phyloP scores from a whole-genome alignment of 2,797 vertebrate species.

The Trachurus trachurus region DNA sequence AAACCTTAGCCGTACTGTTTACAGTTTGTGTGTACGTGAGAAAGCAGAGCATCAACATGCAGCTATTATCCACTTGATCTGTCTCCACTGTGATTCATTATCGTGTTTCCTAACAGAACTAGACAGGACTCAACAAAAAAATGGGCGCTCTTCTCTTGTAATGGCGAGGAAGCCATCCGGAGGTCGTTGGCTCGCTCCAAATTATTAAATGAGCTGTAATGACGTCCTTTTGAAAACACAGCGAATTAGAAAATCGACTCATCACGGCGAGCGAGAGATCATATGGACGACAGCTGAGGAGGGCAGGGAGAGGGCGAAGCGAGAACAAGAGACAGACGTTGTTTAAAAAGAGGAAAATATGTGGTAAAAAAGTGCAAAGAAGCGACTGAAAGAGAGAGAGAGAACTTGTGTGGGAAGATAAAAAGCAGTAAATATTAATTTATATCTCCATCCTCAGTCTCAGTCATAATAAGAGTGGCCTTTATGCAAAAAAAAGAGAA shows the following conservation, averaged over 20 bases:
- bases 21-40: background rate
- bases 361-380: conserved; percentile 21
- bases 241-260: conserved; percentile 51
- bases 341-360: conserved; percentile 1
- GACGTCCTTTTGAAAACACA: conserved; percentile 63
- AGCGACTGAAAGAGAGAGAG: conserved; percentile 1
- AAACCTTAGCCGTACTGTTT: background rate
- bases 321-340: conserved; percentile 28
- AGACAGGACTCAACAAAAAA: conserved; percentile 60
- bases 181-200: conserved; percentile 34
- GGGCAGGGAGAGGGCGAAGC: background rate
- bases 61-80: conserved; percentile 60
- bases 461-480: conserved; percentile 14
- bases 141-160: conserved; percentile 42
- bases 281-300: conserved; percentile 60
- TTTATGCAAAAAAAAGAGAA: background rate
- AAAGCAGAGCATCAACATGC: background rate
- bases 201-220: conserved; percentile 59
- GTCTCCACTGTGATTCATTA: conserved; percentile 45
- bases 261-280: conserved; percentile 41
- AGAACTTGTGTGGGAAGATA: conserved; percentile 2
- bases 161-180: conserved; percentile 14
- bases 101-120: conserved; percentile 52
- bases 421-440: conserved; percentile 18
- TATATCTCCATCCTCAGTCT: background rate